phyloP scores from a whole-genome alignment of 2,888 invertebrate species.

The Acronicta alni region DNA sequence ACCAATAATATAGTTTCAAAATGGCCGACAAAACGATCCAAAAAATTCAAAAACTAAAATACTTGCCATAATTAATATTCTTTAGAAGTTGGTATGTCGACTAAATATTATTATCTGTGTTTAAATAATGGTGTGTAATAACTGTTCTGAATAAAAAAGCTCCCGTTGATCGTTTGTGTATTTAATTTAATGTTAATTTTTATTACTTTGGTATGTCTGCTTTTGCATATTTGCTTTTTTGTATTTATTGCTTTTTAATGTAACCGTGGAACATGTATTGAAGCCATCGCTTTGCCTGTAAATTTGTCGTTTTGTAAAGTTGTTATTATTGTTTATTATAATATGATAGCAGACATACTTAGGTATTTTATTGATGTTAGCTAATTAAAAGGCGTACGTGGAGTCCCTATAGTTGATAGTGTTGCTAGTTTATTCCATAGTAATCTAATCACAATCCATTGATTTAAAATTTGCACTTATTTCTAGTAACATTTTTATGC shows the following conservation, averaged over 20 bases:
- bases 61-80: slow-evolving; percentile 1
- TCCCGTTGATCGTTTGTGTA: slow-evolving; percentile 49
- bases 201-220: slow-evolving; percentile 60
- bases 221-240: slow-evolving; percentile 27
- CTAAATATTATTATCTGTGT: neutral
- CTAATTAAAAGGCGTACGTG: slow-evolving; percentile 56
- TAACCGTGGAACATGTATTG: neutral
- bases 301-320: neutral
- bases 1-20: too few relatives aligned
- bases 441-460: slow-evolving; percentile 30
- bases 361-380: slow-evolving; percentile 63
- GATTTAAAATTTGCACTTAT: slow-evolving; percentile 36
- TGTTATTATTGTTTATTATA: neutral
- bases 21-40: too few relatives aligned
- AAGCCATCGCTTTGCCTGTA: neutral
- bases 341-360: slow-evolving; percentile 59
- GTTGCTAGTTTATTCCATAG: slow-evolving; percentile 34
- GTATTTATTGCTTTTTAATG: slow-evolving; percentile 2
- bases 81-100: neutral
- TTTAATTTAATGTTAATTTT: slow-evolving; percentile 45
- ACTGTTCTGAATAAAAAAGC: slow-evolving; percentile 18
- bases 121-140: slow-evolving; percentile 38
- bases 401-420: slow-evolving; percentile 51
- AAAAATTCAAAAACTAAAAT: neutral
- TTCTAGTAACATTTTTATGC: slow-evolving; percentile 11